These are phyloP conservation scores for Coracopsis vasa DNA, from an alignment of 2,113 vertebrate species.

Conservation along the genomic window DNA sequence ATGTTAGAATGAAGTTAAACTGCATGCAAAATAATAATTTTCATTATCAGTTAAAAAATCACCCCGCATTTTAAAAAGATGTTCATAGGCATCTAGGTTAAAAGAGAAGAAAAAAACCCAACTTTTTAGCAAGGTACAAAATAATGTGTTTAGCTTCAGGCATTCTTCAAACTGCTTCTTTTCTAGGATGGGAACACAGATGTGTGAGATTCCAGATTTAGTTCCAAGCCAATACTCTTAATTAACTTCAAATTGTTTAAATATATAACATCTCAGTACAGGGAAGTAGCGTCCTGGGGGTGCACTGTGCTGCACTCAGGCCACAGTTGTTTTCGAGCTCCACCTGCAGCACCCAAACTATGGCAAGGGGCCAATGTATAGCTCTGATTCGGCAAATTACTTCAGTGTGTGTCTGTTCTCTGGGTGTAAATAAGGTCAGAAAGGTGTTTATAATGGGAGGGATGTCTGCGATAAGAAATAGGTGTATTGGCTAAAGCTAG, in stretches of 20 bases:
- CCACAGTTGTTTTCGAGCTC: not conserved
- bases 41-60: conserved; percentile 52
- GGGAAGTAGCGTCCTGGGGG: not conserved
- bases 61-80: not conserved
- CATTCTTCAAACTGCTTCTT: conserved; percentile 60
- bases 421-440: not conserved
- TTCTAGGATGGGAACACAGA: conserved; percentile 71
- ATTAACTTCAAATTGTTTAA: conserved; percentile 81
- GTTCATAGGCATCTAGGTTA: conserved; percentile 27
- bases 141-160: conserved; percentile 62
- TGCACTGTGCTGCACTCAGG: not conserved
- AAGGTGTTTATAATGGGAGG: not conserved
- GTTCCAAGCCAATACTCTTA: conserved; percentile 80
- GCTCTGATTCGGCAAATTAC: not conserved
- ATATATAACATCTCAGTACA: conserved; percentile 49
- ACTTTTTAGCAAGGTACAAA: conserved; percentile 59
- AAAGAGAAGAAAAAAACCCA: not conserved
- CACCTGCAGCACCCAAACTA: not conserved
- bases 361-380: not conserved
- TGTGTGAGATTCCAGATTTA: conserved; percentile 73
- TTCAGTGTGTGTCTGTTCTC: not conserved
- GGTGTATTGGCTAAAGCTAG: not conserved
- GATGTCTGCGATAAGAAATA: not conserved
- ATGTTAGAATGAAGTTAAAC: conserved; percentile 50
- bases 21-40: conserved; percentile 56